Percentiles rank a stretch among this genome's conserved stretches.
Conservation (phyloP, 2,888 invertebrate genomes). For the Pemphredon lugubris region DNA sequence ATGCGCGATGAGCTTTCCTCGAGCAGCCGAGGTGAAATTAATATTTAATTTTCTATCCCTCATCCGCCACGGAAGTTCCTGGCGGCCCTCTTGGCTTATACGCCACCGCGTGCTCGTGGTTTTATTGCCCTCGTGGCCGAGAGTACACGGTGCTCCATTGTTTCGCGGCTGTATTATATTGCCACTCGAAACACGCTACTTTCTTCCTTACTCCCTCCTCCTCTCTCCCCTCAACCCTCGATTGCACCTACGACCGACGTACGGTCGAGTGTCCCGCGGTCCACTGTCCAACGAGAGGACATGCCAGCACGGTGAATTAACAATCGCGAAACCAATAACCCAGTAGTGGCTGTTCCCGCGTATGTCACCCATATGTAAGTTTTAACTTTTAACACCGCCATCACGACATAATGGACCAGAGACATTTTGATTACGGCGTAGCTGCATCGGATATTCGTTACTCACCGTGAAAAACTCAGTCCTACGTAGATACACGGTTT, state of each 20-base stretch:
- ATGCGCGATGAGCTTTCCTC: conserved; percentile 71
- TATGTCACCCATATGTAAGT: too few relatives aligned
- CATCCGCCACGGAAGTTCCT: conserved; percentile 68
- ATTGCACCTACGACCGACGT: conserved; percentile 60
- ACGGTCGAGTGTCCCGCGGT: conserved; percentile 36
- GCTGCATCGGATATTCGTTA: too few relatives aligned
- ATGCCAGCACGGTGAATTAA: conserved; percentile 61
- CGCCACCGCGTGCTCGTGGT: conserved; percentile 57
- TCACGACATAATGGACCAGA: conserved; percentile 3
- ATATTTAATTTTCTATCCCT: conserved; percentile 77
- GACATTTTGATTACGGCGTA: conserved; percentile 32
- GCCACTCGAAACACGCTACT: conserved; percentile 64
- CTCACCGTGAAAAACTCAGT: too few relatives aligned
- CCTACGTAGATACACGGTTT: too few relatives aligned
- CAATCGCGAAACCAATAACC: conserved; percentile 61
- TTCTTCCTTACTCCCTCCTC: conserved; percentile 49
- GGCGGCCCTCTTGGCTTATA: conserved; percentile 65
- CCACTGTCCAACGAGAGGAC: conserved; percentile 44
- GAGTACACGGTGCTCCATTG: conserved; percentile 65
- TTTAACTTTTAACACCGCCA: conserved; percentile 11
- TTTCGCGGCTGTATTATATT: conserved; percentile 67
- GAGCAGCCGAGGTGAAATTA: conserved; percentile 69
- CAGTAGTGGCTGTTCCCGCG: conserved; percentile 21
- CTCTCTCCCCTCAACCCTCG: conserved; percentile 44
- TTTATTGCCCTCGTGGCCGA: conserved; percentile 65